Evolutionary conservation across 2,888 invertebrate genomes (phyloP), one percentile per base, ranked within the genome.

Genomic region (Diarsia rubi): DNA sequence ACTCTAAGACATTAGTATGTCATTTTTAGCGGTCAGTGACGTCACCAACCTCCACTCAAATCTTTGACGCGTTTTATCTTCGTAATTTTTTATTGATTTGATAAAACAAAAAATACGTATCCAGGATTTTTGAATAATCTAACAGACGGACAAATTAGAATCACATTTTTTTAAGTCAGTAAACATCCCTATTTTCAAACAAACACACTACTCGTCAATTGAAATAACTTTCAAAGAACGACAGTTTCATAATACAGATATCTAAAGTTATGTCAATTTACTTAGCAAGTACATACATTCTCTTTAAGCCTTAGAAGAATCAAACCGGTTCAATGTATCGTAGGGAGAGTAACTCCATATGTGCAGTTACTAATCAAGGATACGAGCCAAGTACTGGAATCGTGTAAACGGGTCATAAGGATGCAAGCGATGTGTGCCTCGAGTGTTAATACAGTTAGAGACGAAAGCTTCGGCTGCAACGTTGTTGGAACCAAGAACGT

Each of bases 371-470:
- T 31, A 49, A 67, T 49, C 27, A 47, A 47, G n/a, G 1, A 31
- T 9, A 31, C 31, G 74, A 21, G 62, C 24, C 14, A 62, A 47
- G 12, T 11, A 31, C 24, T 11, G 31, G 21, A 27, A 21, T 19
- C 27, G 49, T 79, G 63, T 71, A 77, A 82, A 78, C 67, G 47
- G 12, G 45, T 70, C 73, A 42, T 47, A 44, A 69, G 54, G 37
- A 75, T 65, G 81, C 69, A 59, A 59, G 44, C 42, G 42, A 75
- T 73, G 69, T 82, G 63, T 60, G 79, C n/a, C 42, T 49, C 31
- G 59, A 72, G 70, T 73, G 73, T 73, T 80, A 80, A 75, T 75
- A 62, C 81, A 57, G 64, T 75, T 71, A 75, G 71, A n/a, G 62
- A 52, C 21, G 24, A 57, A 64, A 54, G 65, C 60, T 47, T 31